Evolutionary conservation across 2,888 invertebrate genomes (phyloP).

Genomic region (Crepidodera aurea): DNA sequence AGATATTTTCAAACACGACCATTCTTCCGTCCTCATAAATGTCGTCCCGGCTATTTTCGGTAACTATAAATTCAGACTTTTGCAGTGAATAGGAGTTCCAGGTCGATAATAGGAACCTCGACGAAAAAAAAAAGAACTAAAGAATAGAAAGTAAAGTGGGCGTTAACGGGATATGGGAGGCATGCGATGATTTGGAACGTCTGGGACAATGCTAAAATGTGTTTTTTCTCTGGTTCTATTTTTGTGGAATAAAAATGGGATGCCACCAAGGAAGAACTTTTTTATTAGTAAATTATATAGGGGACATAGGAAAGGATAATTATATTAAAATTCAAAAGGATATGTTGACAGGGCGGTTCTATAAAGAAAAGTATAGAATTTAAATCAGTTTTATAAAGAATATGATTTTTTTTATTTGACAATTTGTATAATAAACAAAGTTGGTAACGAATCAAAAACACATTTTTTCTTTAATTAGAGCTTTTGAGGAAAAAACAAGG

Average conservation of each 20-base stretch:
- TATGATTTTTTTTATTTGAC: too few relatives aligned
- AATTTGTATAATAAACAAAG: too few relatives aligned
- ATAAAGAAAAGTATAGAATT: too few relatives aligned
- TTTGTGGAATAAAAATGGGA: conserved; percentile 1
- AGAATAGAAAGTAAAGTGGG: conserved; percentile 48
- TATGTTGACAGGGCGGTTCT: too few relatives aligned
- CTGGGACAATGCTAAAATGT: conserved; percentile 1
- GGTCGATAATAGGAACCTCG: conserved; percentile 44
- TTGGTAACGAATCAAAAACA: too few relatives aligned
- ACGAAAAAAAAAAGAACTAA: conserved; percentile 41
- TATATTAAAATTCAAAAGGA: too few relatives aligned
- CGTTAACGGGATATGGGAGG: conserved; percentile 45
- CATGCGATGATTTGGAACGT: conserved; percentile 28
- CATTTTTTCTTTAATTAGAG: too few relatives aligned
- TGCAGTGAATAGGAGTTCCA: conserved; percentile 49
- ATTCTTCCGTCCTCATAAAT: conserved; percentile 54
- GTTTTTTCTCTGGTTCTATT: conserved; percentile 1
- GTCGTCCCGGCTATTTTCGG: conserved; percentile 50
- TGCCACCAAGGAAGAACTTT: conserved; percentile 16
- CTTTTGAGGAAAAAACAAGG: too few relatives aligned
- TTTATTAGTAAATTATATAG: neutral
- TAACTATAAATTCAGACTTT: conserved; percentile 54
- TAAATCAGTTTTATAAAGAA: too few relatives aligned
- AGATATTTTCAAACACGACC: conserved; percentile 53
- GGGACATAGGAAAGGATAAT: too few relatives aligned